Conservation (phyloP, 2,888 invertebrate genomes). For the Drosophila niveifrons region DNA sequence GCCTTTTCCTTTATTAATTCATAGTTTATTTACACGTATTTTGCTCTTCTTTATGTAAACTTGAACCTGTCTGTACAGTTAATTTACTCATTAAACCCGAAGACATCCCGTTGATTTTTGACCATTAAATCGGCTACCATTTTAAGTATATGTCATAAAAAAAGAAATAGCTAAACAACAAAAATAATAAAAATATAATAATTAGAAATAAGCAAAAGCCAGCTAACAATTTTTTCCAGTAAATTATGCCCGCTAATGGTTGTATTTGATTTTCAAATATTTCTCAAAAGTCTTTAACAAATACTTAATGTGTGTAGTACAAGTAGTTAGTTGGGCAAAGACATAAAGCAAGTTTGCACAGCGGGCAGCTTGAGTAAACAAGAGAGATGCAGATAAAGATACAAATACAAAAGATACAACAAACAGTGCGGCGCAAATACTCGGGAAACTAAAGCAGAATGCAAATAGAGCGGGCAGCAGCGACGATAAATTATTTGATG, state of each 20-base stretch:
- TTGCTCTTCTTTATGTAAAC: slow-evolving; percentile 3
- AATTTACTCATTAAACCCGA: slow-evolving; percentile 42
- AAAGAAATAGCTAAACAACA: slow-evolving; percentile 17
- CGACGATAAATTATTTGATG: slow-evolving; percentile 6
- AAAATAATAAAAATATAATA: slow-evolving; percentile 27
- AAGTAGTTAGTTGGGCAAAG: slow-evolving; percentile 54
- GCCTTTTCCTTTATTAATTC: neutral
- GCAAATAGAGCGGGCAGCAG: slow-evolving; percentile 49
- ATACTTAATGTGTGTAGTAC: slow-evolving; percentile 62
- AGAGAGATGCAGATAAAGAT: slow-evolving; percentile 55
- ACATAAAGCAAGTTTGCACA: slow-evolving; percentile 64
- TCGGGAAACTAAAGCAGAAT: slow-evolving; percentile 25
- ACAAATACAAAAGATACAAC: slow-evolving; percentile 32
- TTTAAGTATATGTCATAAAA: slow-evolving; percentile 72
- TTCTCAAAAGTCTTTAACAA: slow-evolving; percentile 63
- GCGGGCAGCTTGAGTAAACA: slow-evolving; percentile 69
- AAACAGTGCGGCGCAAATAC: slow-evolving; percentile 24
- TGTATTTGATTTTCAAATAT: slow-evolving; percentile 76
- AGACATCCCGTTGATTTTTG: slow-evolving; percentile 39
- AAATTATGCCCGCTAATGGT: slow-evolving; percentile 62
- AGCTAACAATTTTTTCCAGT: slow-evolving; percentile 33
- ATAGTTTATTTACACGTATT: neutral
- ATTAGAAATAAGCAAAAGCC: slow-evolving; percentile 4
- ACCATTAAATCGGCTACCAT: slow-evolving; percentile 53
- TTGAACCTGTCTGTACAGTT: slow-evolving; percentile 15